These are phyloP conservation scores for Lordiphosa collinella DNA, from an alignment of 1,140 invertebrate species.

Conservation along the genomic window DNA sequence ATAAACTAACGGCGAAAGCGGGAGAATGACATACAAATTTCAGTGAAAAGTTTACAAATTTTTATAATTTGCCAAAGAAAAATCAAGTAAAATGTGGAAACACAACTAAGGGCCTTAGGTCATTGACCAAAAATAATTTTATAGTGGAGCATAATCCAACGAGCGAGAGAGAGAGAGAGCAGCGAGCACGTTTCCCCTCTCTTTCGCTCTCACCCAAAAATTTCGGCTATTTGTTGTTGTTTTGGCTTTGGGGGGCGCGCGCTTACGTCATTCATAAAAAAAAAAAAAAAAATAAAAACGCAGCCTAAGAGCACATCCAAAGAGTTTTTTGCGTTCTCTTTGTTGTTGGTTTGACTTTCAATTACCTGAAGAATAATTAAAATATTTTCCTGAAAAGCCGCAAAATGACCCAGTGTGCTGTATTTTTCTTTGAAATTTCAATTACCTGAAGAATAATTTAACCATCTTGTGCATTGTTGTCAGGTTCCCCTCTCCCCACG, in stretches of 20 bases:
- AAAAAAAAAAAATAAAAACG: conserved; percentile 72
- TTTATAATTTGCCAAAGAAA: too few species aligned
- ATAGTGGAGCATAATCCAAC: too few species aligned
- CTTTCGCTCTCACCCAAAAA: conserved; percentile 15
- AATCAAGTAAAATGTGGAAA: conserved; percentile 17
- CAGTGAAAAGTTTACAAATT: not conserved
- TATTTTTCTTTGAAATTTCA: too few species aligned
- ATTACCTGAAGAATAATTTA: conserved; percentile 73
- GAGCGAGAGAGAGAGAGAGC: conserved; percentile 30
- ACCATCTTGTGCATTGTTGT: conserved; percentile 64
- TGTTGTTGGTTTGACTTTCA: conserved; percentile 40
- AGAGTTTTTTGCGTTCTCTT: conserved; percentile 7
- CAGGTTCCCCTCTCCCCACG: too few species aligned
- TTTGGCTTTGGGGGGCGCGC: conserved; percentile 32
- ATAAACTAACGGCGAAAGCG: not conserved
- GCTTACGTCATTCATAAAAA: conserved; percentile 77
- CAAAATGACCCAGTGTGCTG: too few species aligned
- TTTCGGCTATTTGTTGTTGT: conserved; percentile 32
- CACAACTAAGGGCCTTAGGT: conserved; percentile 67
- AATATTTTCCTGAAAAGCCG: too few species aligned
- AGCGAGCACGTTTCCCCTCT: conserved; percentile 6
- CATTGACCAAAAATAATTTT: conserved; percentile 67
- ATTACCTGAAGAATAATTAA: conserved; percentile 73
- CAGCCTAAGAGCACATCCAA: conserved; percentile 29
- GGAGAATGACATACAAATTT: too few species aligned